Conservation (phyloP, 2,113 vertebrate species). For the Brachyhypopomus gauderio region DNA sequence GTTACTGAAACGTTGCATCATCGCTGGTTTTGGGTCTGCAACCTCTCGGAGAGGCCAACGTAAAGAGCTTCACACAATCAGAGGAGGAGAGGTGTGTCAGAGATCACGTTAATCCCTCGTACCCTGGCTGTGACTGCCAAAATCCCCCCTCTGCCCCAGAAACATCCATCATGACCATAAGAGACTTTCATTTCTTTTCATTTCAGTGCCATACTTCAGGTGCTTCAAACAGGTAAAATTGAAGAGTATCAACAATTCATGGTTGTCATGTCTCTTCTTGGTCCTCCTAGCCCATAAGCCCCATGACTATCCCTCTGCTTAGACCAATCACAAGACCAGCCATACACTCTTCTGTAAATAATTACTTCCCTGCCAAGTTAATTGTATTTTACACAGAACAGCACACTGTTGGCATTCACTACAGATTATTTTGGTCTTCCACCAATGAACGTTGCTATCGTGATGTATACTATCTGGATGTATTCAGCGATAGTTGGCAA, state of each 20-base stretch:
- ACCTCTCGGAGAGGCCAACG: background rate
- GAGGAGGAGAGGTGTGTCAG: background rate
- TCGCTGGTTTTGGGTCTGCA: background rate
- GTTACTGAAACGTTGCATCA: background rate
- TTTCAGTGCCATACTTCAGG: background rate
- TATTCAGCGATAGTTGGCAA: background rate
- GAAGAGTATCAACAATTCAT: slow-evolving; percentile 2
- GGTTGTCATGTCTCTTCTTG: background rate
- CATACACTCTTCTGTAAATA: background rate
- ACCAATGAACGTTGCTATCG: background rate
- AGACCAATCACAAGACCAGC: background rate
- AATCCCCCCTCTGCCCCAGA: slow-evolving; percentile 25
- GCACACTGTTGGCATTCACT: background rate
- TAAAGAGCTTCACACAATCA: background rate
- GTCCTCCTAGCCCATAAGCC: background rate
- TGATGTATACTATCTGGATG: background rate
- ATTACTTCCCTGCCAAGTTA: background rate
- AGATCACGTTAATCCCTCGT: slow-evolving; percentile 15
- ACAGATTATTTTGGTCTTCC: too few species aligned
- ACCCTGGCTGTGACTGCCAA: slow-evolving; percentile 29
- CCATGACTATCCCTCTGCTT: background rate
- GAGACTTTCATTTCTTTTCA: background rate
- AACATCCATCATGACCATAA: slow-evolving; percentile 23
- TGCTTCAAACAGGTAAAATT: background rate
- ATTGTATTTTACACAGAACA: background rate